Conservation (phyloP, 1,140 invertebrate species). For the Sarcophaga peregrina region DNA sequence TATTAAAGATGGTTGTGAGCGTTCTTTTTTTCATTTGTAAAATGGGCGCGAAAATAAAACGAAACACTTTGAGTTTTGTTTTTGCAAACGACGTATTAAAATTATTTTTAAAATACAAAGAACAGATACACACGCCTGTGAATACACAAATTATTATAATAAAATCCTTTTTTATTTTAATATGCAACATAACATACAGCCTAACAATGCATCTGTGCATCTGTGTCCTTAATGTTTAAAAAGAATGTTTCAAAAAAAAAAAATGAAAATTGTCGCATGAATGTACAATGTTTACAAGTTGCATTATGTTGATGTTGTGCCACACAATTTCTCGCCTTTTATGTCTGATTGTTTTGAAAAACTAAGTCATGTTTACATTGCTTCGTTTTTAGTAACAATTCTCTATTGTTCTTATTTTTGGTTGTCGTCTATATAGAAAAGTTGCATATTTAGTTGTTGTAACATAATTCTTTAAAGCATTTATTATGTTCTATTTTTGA, state of each 20-base stretch:
- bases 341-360: not conserved
- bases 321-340: not conserved
- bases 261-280: not conserved
- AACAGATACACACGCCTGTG: not conserved
- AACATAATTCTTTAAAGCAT: no score
- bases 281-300: constrained; percentile 6
- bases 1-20: not conserved
- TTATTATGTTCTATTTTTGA: not conserved
- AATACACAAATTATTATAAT: not conserved
- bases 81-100: not conserved
- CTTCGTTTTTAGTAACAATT: constrained; percentile 21
- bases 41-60: constrained; percentile 32
- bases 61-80: no score
- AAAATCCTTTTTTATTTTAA: no score
- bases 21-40: not conserved
- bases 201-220: not conserved
- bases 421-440: not conserved
- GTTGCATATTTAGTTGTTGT: not conserved
- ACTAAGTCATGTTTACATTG: constrained; percentile 31
- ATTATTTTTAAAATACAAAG: not conserved
- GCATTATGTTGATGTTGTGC: not conserved
- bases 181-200: not conserved
- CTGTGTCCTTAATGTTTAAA: not conserved
- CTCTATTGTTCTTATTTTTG: not conserved
- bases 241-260: no score